These are phyloP conservation scores for Gryllus bimaculatus DNA, from an alignment of 1,140 invertebrate genomes.

Conservation along the genomic window DNA sequence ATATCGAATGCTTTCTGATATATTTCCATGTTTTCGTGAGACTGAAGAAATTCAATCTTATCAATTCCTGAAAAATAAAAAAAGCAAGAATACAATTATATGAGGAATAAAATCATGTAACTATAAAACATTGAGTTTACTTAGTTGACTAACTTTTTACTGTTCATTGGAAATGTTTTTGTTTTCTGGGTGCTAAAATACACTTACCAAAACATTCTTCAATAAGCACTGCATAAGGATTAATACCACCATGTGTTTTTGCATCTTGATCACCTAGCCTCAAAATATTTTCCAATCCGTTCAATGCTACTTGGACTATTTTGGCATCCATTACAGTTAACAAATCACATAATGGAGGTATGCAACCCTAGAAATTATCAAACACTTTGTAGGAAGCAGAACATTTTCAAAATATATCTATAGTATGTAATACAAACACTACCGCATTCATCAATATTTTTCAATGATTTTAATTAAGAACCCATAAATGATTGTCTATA, in stretches of 20 bases:
- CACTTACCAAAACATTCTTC: slow-evolving; percentile 91
- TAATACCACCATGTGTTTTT: slow-evolving; percentile 55
- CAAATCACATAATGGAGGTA: slow-evolving; percentile 89
- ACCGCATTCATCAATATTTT: no score
- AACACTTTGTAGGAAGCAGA: no score
- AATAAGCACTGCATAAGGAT: slow-evolving; percentile 84
- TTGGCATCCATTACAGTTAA: slow-evolving; percentile 89
- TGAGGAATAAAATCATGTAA: no score
- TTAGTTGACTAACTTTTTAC: no score
- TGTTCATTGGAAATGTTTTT: no score
- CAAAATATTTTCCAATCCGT: slow-evolving; percentile 93
- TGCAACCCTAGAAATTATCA: slow-evolving; percentile 50
- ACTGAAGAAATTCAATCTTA: slow-evolving; percentile 95
- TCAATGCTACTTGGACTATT: slow-evolving; percentile 95
- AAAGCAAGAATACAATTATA: neutral
- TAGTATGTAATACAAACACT: no score
- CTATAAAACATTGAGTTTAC: no score
- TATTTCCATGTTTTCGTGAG: slow-evolving; percentile 91
- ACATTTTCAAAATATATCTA: no score
- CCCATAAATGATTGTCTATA: no score
- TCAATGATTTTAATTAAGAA: no score
- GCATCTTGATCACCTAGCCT: slow-evolving; percentile 80
- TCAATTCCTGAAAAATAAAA: slow-evolving; percentile 65
- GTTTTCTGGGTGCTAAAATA: neutral
- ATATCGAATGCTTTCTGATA: slow-evolving; percentile 95